Evolutionary conservation across 1,140 invertebrate species (phyloP), one percentile per base, ranked within the genome.

Genomic region (Zaprionus tsacasi): DNA sequence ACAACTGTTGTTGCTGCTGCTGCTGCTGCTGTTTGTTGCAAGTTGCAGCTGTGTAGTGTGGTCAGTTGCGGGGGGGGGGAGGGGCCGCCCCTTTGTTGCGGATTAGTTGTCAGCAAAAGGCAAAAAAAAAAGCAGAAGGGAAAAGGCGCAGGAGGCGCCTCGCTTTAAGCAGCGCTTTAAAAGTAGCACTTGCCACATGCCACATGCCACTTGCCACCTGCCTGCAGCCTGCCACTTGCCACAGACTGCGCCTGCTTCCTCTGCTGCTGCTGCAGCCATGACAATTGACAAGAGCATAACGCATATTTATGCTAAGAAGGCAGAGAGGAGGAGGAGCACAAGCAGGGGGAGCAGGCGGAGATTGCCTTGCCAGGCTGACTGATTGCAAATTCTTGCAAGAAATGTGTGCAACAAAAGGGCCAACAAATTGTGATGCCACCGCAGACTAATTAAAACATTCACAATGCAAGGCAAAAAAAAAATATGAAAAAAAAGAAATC

Each of bases 371-470:
- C 15, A 25, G 48, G 11, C 72, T 38, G 33, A 15, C 71, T 86
- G 79, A 86, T 86, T 87, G 79, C 82, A 79, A 70, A 30, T 30
- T 68, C 70, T 67, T 33, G 58, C 68, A 67, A 76, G 63, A 59
- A 63, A 67, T 21, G 57, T 52, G 35, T 68, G 75, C 67, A 68
- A 80, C 74, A 82, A 87, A 45, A 82, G 21, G 21, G 76, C 54
- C 17, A 35, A 43, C 66, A 68, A 76, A 75, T 45, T 45, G 48
- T 15, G 27, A 30, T 36, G 36, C 60, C 35, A 54, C 63, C 54
- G 71, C 80, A 85, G 85, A 89, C 85, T 88, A 88, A 88, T 88
- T 88, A 89, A 85, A 88, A 81, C 68, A 86, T 81, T 70, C 71
- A 85, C 81, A 85, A 85, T 83, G 81, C 63, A 54, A 43, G 61